phyloP scores from a whole-genome alignment of 2,888 invertebrate genomes.

The Luperina testacea region DNA sequence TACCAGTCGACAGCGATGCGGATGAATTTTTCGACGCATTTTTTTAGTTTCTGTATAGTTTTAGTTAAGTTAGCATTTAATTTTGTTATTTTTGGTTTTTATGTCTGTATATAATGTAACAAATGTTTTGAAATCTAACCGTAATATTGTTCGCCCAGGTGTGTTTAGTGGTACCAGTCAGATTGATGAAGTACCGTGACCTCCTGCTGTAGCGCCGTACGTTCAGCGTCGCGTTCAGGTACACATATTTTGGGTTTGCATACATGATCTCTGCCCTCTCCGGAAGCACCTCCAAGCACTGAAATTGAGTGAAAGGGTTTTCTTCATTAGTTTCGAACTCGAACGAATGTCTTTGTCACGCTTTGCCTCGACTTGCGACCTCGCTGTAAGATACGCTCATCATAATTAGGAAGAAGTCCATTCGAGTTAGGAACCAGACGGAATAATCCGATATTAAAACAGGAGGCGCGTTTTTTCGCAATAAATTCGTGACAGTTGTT shows the following conservation, averaged over 20 bases:
- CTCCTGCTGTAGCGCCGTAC: conserved; percentile 49
- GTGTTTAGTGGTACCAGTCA: conserved; percentile 3
- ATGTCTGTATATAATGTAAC: neutral
- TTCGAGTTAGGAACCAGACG: neutral
- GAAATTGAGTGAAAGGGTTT: conserved; percentile 16
- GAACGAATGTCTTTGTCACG: neutral
- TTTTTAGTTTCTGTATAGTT: no score
- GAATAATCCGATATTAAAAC: neutral
- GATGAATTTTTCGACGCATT: no score
- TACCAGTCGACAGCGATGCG: no score
- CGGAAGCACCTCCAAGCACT: conserved; percentile 36
- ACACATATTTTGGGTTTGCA: conserved; percentile 14
- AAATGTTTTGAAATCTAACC: conserved; percentile 16
- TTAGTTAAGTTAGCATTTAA: no score
- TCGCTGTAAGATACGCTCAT: neutral
- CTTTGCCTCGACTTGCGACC: neutral
- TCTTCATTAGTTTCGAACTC: neutral
- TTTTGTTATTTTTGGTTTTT: no score
- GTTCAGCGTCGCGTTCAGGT: conserved; percentile 27
- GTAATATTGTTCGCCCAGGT: conserved; percentile 35
- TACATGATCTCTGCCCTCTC: conserved; percentile 28
- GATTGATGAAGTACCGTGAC: conserved; percentile 31
- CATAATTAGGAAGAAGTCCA: neutral
- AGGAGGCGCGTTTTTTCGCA: neutral
- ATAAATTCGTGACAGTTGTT: neutral